Evolutionary conservation across 2,113 vertebrate species (phyloP).

Genomic region (Bos indicus): DNA sequence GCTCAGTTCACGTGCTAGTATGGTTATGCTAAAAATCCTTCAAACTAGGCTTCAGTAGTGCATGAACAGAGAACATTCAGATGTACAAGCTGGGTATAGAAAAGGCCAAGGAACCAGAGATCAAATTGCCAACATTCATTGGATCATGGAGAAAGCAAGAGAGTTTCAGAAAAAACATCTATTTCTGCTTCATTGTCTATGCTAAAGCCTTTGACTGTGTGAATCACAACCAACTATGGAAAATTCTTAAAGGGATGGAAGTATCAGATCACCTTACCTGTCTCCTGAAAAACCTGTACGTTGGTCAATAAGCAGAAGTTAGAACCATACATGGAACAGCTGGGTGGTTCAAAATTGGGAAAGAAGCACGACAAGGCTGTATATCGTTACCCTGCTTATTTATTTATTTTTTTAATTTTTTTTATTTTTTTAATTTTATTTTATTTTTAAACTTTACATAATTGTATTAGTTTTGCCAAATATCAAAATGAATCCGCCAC

Average conservation of each 20-base stretch:
- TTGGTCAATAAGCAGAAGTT: not conserved
- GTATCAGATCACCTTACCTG: not conserved
- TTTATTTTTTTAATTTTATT: no score
- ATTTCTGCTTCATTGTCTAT: not conserved
- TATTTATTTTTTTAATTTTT: not conserved
- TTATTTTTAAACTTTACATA: no score
- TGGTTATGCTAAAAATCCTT: not conserved
- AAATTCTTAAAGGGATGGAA: not conserved
- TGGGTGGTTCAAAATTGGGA: not conserved
- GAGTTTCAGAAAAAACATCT: not conserved
- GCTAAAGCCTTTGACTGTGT: not conserved
- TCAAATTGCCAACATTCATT: not conserved
- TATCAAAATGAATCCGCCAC: no score
- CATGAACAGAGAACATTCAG: not conserved
- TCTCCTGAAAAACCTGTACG: not conserved
- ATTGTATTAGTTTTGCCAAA: no score
- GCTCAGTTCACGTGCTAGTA: rapidly evolving
- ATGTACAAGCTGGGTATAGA: not conserved
- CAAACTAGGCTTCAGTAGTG: not conserved
- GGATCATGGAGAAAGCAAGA: not conserved
- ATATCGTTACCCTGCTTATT: not conserved
- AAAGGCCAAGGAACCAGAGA: not conserved
- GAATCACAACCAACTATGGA: not conserved
- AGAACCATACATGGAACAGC: not conserved
- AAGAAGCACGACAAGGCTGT: not conserved